Evolutionary conservation across 1,140 invertebrate species (phyloP).

Genomic region (Mylabris phalerata): DNA sequence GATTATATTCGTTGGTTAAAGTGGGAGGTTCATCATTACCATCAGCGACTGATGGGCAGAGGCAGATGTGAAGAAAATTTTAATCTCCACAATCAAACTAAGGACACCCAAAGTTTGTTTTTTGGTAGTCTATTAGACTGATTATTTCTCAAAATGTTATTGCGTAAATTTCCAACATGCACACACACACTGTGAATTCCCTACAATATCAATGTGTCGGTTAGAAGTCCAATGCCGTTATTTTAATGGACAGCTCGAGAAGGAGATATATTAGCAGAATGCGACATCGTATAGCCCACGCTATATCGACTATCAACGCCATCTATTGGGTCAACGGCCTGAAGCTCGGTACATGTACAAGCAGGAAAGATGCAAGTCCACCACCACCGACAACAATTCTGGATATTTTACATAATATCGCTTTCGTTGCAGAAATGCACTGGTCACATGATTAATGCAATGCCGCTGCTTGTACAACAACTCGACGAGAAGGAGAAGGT

Average conservation of each 20-base stretch:
- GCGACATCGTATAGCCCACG: conserved; percentile 17
- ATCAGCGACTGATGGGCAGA: conserved; percentile 4
- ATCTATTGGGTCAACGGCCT: conserved; percentile 15
- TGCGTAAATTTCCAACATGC: conserved; percentile 2
- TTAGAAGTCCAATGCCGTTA: conserved; percentile 10
- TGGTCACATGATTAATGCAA: too few species aligned
- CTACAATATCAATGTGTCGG: conserved; percentile 20
- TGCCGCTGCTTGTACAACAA: too few species aligned
- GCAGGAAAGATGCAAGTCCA: too few species aligned
- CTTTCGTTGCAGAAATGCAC: too few species aligned
- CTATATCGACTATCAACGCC: conserved; percentile 12
- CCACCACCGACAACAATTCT: too few species aligned
- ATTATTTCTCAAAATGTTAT: neutral
- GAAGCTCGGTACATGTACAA: too few species aligned
- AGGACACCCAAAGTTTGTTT: too few species aligned
- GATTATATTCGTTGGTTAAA: conserved; percentile 25
- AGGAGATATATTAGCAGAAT: conserved; percentile 16
- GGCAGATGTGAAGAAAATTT: too few species aligned
- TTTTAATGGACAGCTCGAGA: conserved; percentile 15
- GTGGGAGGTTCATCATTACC: conserved; percentile 29
- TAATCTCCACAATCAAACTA: too few species aligned
- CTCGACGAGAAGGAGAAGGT: too few species aligned
- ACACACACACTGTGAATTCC: conserved; percentile 3
- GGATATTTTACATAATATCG: too few species aligned
- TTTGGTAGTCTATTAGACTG: too few species aligned